A percentile compares a stretch with the other conserved stretches of the same genome.
phyloP scores from a whole-genome alignment of 2,113 vertebrate species.

The Copsychus sechellarum region DNA sequence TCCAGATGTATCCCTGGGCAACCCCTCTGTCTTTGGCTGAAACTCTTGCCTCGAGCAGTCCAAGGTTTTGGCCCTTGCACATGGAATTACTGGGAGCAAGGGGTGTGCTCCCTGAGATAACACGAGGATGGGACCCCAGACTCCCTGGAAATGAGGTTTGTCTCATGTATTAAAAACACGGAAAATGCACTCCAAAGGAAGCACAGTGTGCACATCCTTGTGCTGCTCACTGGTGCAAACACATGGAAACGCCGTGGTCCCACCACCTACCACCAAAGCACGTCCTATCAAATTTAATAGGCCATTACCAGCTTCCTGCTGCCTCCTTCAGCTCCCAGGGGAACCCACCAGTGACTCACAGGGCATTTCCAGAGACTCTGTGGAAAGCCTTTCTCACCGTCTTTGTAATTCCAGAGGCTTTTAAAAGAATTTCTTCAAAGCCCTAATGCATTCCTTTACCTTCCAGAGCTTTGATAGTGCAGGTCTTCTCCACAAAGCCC shows the following conservation, averaged over 20 bases:
- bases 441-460: background rate
- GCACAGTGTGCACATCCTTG: background rate
- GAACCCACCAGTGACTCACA: background rate
- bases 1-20: background rate
- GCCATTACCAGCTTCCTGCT: background rate
- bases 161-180: background rate
- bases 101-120: background rate
- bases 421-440: background rate
- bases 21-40: background rate
- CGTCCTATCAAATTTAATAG: background rate
- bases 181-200: background rate
- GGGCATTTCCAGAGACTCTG: background rate
- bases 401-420: constrained; percentile 16
- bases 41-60: background rate
- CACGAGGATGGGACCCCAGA: background rate
- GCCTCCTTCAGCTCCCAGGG: background rate
- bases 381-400: background rate
- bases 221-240: background rate
- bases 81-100: background rate
- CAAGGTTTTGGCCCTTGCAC: background rate
- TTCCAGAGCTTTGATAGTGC: background rate
- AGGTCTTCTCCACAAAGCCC: background rate
- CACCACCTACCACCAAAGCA: background rate
- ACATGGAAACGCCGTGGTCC: background rate
- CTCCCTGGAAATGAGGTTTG: background rate